Evolutionary conservation across 1,140 invertebrate genomes (phyloP).

Genomic region (Neoseiulus cucumeris): DNA sequence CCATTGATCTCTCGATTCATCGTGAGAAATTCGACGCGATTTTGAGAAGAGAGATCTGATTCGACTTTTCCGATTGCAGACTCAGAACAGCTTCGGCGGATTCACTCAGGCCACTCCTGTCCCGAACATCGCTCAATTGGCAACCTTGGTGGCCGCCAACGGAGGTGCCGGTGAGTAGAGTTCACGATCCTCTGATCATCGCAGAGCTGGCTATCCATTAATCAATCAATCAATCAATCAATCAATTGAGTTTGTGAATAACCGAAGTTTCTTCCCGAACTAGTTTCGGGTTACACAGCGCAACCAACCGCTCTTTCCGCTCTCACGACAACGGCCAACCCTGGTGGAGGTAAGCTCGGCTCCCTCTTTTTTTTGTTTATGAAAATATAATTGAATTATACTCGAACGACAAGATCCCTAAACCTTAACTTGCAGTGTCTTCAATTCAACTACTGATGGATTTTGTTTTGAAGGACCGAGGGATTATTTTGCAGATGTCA

Average conservation of each 20-base stretch:
- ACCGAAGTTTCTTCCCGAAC: too few species aligned
- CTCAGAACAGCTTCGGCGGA: constrained; percentile 4
- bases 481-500: constrained; percentile 20
- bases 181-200: too few species aligned
- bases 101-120: background rate
- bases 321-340: constrained; percentile 19
- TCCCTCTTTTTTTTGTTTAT: background rate
- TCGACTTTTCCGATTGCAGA: background rate
- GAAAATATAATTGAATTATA: constrained; percentile 16
- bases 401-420: too few species aligned
- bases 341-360: background rate
- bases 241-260: too few species aligned
- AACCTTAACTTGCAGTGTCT: too few species aligned
- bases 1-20: too few species aligned
- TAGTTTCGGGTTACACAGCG: too few species aligned
- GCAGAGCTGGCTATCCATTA: too few species aligned
- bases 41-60: too few species aligned
- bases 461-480: constrained; percentile 18
- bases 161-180: constrained; percentile 1
- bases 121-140: constrained; percentile 1
- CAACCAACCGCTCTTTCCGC: background rate
- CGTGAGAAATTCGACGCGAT: too few species aligned
- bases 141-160: background rate
- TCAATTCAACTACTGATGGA: too few species aligned
- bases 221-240: too few species aligned